These are phyloP conservation scores for Leptinotarsa juncta DNA, from an alignment of 2,888 invertebrate genomes.

Conservation along the genomic window DNA sequence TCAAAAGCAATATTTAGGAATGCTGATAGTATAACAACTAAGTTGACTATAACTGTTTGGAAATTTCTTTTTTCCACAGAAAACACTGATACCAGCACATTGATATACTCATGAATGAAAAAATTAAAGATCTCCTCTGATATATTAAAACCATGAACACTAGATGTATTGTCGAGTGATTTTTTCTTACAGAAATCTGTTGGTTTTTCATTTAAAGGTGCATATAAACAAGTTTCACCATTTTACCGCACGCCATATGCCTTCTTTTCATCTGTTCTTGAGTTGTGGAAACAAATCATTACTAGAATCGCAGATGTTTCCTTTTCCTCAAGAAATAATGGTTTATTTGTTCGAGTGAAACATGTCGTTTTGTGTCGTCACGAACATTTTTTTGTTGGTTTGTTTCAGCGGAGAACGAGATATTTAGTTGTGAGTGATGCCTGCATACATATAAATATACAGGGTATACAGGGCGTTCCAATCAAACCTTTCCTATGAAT, in stretches of 20 bases:
- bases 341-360: conserved; percentile 11
- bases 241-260: conserved; percentile 1
- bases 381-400: neutral
- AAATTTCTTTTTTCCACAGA: no score
- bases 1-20: no score
- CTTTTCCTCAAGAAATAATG: conserved; percentile 8
- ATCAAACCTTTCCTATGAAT: no score
- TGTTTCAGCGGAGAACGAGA: neutral
- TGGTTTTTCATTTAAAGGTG: neutral
- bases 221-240: conserved; percentile 5
- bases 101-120: no score
- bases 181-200: neutral
- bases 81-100: no score
- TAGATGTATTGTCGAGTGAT: neutral
- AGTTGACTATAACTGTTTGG: no score
- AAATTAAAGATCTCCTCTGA: no score
- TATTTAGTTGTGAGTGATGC: neutral
- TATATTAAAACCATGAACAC: neutral
- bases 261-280: conserved; percentile 2
- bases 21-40: no score
- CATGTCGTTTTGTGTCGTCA: conserved; percentile 5
- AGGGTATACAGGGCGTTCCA: no score
- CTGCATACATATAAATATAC: no score
- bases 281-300: conserved; percentile 1
- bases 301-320: neutral